phyloP scores from a whole-genome alignment of 2,888 invertebrate genomes.

The Troides aeacus region DNA sequence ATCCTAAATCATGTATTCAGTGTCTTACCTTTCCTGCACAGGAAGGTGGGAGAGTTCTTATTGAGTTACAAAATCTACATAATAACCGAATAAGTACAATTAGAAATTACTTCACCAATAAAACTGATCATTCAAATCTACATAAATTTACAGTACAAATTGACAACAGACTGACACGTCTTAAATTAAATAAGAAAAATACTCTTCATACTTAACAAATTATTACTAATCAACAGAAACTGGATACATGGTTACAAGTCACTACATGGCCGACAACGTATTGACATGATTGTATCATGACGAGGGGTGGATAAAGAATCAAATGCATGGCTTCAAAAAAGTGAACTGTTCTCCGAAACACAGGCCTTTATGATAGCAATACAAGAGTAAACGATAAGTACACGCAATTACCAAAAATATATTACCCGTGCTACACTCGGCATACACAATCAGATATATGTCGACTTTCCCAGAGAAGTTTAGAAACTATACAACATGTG shows the following conservation, averaged over 20 bases:
- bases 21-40: neutral
- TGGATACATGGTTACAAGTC: neutral
- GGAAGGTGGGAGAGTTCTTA: neutral
- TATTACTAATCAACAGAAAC: neutral
- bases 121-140: neutral
- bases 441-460: too few relatives aligned
- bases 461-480: too few relatives aligned
- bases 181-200: neutral
- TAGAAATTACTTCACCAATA: neutral
- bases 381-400: neutral
- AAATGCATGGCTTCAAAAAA: neutral
- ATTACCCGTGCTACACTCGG: neutral
- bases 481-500: too few relatives aligned
- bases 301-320: neutral
- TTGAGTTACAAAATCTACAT: neutral
- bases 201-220: neutral
- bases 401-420: neutral
- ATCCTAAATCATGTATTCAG: neutral
- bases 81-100: neutral
- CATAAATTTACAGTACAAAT: neutral
- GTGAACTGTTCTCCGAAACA: neutral
- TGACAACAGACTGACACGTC: neutral
- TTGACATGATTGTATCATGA: neutral
- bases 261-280: too few relatives aligned
- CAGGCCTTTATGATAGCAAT: neutral